These are phyloP conservation scores for Hoplodrina blanda DNA, from an alignment of 2,888 invertebrate species.

Conservation along the genomic window DNA sequence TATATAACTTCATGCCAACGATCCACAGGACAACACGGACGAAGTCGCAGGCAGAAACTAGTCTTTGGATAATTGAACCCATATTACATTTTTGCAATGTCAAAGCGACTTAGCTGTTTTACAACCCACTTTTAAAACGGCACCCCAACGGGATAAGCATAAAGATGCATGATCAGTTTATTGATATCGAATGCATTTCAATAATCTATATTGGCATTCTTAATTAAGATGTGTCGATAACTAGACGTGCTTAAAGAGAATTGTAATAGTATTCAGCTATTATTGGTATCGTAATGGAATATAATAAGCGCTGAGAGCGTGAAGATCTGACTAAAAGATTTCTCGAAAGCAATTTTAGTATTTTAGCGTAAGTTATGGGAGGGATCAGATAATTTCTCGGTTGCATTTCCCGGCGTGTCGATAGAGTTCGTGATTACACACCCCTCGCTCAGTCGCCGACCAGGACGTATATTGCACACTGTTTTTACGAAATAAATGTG, in stretches of 20 bases:
- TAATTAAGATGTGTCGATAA: slow-evolving; percentile 79
- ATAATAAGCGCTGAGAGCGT: slow-evolving; percentile 87
- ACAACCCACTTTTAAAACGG: slow-evolving; percentile 27
- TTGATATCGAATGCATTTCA: slow-evolving; percentile 65
- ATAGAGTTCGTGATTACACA: slow-evolving; percentile 80
- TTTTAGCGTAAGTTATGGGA: slow-evolving; percentile 88
- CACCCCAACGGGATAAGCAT: slow-evolving; percentile 49
- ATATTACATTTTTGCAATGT: slow-evolving; percentile 19
- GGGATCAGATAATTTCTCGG: slow-evolving; percentile 87
- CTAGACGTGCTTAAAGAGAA: slow-evolving; percentile 67
- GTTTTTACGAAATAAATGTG: slow-evolving; percentile 63
- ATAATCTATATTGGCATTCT: slow-evolving; percentile 70
- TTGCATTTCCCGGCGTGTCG: slow-evolving; percentile 84
- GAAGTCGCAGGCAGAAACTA: too few relatives aligned
- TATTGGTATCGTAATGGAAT: slow-evolving; percentile 88
- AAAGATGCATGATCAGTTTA: slow-evolving; percentile 48
- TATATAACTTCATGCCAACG: too few relatives aligned
- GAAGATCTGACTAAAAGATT: slow-evolving; percentile 88
- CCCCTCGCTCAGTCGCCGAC: slow-evolving; percentile 67
- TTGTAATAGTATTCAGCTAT: slow-evolving; percentile 85
- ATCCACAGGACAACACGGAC: too few relatives aligned
- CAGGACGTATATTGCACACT: slow-evolving; percentile 54
- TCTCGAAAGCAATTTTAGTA: slow-evolving; percentile 88
- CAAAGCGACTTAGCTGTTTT: slow-evolving; percentile 11
- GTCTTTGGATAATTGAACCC: slow-evolving; percentile 19